Percentiles rank a stretch among this genome's conserved stretches.
These are phyloP conservation scores for Pundamilia nyererei DNA, from an alignment of 2,113 vertebrate species.

Conservation along the genomic window DNA sequence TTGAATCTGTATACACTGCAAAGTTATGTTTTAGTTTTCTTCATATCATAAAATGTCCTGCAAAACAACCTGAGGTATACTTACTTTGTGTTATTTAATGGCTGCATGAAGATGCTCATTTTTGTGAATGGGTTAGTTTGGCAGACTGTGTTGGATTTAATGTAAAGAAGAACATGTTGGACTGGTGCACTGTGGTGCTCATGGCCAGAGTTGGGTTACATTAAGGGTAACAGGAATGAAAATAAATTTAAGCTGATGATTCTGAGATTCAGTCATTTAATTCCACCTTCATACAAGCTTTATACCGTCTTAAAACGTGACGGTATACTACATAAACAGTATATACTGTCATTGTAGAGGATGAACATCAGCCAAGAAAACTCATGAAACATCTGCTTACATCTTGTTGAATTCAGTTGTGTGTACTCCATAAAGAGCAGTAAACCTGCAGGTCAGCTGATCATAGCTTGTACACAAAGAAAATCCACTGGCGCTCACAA, in stretches of 20 bases:
- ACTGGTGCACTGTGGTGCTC: background rate
- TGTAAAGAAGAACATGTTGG: background rate
- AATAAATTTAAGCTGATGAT: background rate
- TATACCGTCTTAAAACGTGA: rapidly evolving
- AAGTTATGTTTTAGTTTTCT: background rate
- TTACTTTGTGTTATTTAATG: background rate
- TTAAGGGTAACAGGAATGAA: background rate
- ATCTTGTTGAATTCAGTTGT: background rate
- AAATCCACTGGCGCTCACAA: background rate
- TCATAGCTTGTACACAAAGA: background rate
- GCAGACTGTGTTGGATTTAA: background rate
- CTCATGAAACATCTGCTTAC: background rate
- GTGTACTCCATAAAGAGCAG: background rate
- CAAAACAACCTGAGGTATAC: background rate
- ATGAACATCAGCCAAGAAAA: background rate
- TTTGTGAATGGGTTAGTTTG: background rate
- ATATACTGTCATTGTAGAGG: background rate
- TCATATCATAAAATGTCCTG: background rate
- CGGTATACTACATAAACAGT: rapidly evolving
- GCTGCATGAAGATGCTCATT: background rate
- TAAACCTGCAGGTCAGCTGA: background rate
- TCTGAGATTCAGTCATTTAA: background rate
- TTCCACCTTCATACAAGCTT: background rate
- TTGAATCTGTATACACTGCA: rapidly evolving
- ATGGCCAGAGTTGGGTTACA: background rate